Evolutionary conservation across 2,797 vertebrate genomes (phyloP), one percentile per base, ranked within the genome.

Genomic region (Dermochelys coriacea): DNA sequence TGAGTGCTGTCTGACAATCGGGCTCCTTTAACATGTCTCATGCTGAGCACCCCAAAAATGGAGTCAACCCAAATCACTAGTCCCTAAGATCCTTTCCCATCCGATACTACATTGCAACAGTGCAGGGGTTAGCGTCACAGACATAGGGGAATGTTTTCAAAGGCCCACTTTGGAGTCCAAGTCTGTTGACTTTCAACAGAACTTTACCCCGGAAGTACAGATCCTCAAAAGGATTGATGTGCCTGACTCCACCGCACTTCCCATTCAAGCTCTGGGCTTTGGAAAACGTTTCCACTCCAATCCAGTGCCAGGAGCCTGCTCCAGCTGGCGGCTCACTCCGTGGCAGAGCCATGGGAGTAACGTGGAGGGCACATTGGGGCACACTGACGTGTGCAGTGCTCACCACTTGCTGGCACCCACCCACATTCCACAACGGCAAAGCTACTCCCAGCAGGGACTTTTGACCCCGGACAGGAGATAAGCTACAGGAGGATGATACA

Each of bases 351-450:
- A 31, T n/a, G 1, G 10, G 34, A 10, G 23, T 23, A 12, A 8
- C 4, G 15, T 34, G n/a, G 14, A 2, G 41, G 41, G 41, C 41
- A 41, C 41, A 41, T 41, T 41, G 41, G 41, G 41, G 41, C 41
- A 14, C 18, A 27, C 12, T 57, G 59, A 11, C 34, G 59, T n/a
- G 55, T 6, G 5, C 52, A 2, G 55, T 3, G 10, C 12, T 29
- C 41, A 61, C n/a, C 12, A 47, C 47, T 23, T 1, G 54, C 23
- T 41, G 81, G 54, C 55, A 31, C 27, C 79, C 25, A 7, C n/a
- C 83, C 6, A 77, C 1, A 0, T 91, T 90, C 51, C 91, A 61
- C 0, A 0, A 37, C 0, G 29, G 31, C 61, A 59, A 6, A n/a
- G 6, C 31, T n/a, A 25, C 27, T 80, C 54, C 45, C 5, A 21